Evolutionary conservation across 2,797 vertebrate species (phyloP), one percentile per base, ranked within the genome.

Genomic region (Myiotriccus ornatus): DNA sequence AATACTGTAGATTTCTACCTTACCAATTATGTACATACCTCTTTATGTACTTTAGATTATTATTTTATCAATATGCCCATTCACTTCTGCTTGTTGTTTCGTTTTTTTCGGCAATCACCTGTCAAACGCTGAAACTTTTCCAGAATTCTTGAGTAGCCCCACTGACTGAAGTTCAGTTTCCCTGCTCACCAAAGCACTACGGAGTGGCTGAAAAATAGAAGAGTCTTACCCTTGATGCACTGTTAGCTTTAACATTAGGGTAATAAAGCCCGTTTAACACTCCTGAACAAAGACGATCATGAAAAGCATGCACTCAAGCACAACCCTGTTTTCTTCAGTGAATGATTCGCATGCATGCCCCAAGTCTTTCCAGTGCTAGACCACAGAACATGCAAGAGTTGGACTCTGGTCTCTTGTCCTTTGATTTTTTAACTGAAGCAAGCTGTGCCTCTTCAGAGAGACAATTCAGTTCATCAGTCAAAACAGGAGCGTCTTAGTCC

Each of bases 301-400:
- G 34, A 71, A 32, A 37, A 73, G n/a, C 12, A 50, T 2, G 6
- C 18, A 74, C 46, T 67, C 22, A 34, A 49, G 35, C 27, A 71
- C 0, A 0, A 81, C 7, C 21, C 57, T 12, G 5, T 27, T 25
- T 71, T 52, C n/a, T 49, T 24, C 14, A n/a, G 24, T 19, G 10
- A 79, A 49, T 1, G 1, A 41, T 64, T 60, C n/a, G 14, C 30
- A 69, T 4, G 5, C 7, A 32, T 32, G 50, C 12, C 4, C 28
- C 17, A 63, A 57, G 50, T 23, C 28, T 28, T 73, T 27, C 25
- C 47, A 46, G 3, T 2, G 19, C 17, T 12, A 34, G 23, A 9
- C 53, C 41, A 68, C 12, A 79, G 21, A 64, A 14, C 3, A 43
- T 1, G 9, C 30, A 73, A 34, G 6, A 14, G 3, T 13, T 39